phyloP scores from a whole-genome alignment of 2,888 invertebrate species.

The Globia sparganii region DNA sequence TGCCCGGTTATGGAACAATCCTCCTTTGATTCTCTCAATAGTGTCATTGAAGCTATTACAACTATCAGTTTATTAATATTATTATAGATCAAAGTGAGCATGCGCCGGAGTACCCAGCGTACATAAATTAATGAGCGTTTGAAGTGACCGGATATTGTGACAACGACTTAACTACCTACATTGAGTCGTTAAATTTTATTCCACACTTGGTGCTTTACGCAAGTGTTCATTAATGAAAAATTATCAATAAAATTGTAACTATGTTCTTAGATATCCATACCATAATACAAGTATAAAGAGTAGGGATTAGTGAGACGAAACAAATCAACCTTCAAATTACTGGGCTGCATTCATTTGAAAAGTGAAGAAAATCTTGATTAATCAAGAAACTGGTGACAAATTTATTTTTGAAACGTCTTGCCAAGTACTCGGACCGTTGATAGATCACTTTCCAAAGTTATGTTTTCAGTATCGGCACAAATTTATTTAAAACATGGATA shows the following conservation, averaged over 20 bases:
- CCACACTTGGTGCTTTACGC: slow-evolving; percentile 33
- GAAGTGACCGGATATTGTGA: slow-evolving; percentile 68
- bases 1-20: slow-evolving; percentile 5
- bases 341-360: not conserved
- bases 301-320: not conserved
- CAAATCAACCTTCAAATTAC: not conserved
- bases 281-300: not conserved
- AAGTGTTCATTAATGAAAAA: slow-evolving; percentile 25
- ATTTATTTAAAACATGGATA: not conserved
- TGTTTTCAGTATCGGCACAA: not conserved
- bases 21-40: slow-evolving; percentile 48
- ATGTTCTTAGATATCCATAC: not conserved
- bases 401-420: not conserved
- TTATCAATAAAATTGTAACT: not conserved
- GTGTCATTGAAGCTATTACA: slow-evolving; percentile 41
- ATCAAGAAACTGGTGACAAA: not conserved
- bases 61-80: slow-evolving; percentile 53
- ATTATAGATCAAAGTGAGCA: slow-evolving; percentile 57
- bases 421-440: not conserved
- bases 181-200: slow-evolving; percentile 46
- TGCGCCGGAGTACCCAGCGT: slow-evolving; percentile 29
- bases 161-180: slow-evolving; percentile 48
- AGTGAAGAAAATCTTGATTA: not conserved
- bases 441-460: not conserved
- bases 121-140: slow-evolving; percentile 51